Conservation (phyloP, 1,140 invertebrate genomes). For the honey bee (Apis mellifera) region Amel_HAv3.1 CM009931.2:18013001-18013500, state of each 20-base stretch:
- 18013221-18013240: background rate
- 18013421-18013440: slow-evolving; percentile 66
- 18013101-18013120: background rate
- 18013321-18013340: slow-evolving; percentile 38
- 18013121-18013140: background rate
- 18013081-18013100: background rate
- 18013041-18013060: too few relatives aligned
- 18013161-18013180: slow-evolving; percentile 29
- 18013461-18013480: background rate
- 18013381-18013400: slow-evolving; percentile 66
- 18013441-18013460: slow-evolving; percentile 32
- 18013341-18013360: slow-evolving; percentile 71
- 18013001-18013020: too few relatives aligned
- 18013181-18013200: background rate
- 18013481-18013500: background rate
- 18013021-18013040: too few relatives aligned
- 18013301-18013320: slow-evolving; percentile 57
- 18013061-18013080: background rate
- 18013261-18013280: slow-evolving; percentile 70
- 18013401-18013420: slow-evolving; percentile 67
- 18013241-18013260: slow-evolving; percentile 60
- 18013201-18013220: background rate
- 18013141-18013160: background rate
- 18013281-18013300: slow-evolving; percentile 69
- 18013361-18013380: slow-evolving; percentile 56